These are phyloP conservation scores for Nymphalis c-album DNA, from an alignment of 2,888 invertebrate species.

Conservation along the genomic window DNA sequence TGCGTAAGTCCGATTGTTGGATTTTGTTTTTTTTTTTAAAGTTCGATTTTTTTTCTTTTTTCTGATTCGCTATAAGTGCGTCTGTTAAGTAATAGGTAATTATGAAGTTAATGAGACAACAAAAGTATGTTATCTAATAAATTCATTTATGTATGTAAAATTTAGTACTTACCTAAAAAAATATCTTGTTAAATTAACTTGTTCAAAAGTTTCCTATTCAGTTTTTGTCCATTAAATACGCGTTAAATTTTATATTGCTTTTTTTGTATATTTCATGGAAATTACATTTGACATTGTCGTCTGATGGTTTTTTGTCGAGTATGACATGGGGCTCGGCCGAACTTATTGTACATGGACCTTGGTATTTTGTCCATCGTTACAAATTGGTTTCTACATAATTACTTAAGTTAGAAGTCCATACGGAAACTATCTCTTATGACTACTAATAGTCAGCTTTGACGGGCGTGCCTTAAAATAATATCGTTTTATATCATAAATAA, in stretches of 20 bases:
- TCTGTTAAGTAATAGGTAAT: no score
- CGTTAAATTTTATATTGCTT: not conserved
- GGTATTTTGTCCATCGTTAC: not conserved
- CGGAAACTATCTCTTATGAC: no score
- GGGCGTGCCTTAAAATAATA: no score
- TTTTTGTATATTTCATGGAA: slow-evolving; percentile 6
- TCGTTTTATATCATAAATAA: no score
- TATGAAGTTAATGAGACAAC: no score
- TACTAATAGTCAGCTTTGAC: no score
- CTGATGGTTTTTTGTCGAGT: slow-evolving; percentile 5
- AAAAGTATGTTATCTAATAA: no score
- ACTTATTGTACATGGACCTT: slow-evolving; percentile 9
- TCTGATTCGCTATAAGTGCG: no score
- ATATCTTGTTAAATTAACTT: no score
- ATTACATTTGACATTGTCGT: slow-evolving; percentile 3
- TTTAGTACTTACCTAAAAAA: no score
- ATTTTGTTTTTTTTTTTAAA: not conserved
- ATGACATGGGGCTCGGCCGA: not conserved
- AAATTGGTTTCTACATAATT: not conserved
- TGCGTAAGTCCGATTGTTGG: slow-evolving; percentile 52
- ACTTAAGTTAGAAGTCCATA: not conserved
- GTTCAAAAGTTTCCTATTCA: no score
- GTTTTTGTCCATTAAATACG: not conserved
- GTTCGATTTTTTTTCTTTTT: not conserved
- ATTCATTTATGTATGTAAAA: no score